Base-by-base conservation (phyloP, 2,113 vertebrate genomes). In the Tonatia bakeri region DNA sequence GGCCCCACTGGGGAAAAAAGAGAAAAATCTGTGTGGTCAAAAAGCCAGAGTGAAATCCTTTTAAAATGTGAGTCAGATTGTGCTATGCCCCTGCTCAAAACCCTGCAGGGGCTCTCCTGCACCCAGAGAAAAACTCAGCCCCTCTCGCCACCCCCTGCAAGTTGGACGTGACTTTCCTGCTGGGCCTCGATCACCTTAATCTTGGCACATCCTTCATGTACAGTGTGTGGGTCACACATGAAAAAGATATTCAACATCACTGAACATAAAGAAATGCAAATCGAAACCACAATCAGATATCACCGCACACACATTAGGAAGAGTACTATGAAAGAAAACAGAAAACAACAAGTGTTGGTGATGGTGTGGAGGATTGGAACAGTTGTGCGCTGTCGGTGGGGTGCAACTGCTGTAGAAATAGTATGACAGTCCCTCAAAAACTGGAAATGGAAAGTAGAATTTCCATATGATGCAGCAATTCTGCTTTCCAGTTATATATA, bases 61-160 rank as follows among this genome's bases (percentile, higher is more conserved):
- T 88, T 11, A 90, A 95, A 95, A 70, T 14, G 0, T 90, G 83
- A 94, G 73, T 93, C 72, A 90, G 69, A 70, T 38, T 54, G 12
- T 17, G 33, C 61, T 87, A 33, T 1, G 1, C 5, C 45, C 83
- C n/a, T 38, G 43, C 36, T 91, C 52, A 24, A 80, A 96, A 61
- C 3, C n/a, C 38, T 38, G 9, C 14, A 14, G 50, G 67, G 14
- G 14, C 19, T 69, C 26, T 40, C 10, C 22, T 7, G 11, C 56
- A 19, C 13, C 45, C 40, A 56, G 61, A 79, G 28, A 3, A 89
- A 56, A 65, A 85, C 4, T 36, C 54, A 50, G 20, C 24, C 54
- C 43, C 10, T 28, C 5, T 28, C 12, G 28, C 28, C 28, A 14
- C 28, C 12, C 59, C 28, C 61, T 64, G 1, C 24, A 93, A 33